Evolutionary conservation across 2,113 vertebrate species (phyloP).

Genomic region (Mobula birostris): DNA sequence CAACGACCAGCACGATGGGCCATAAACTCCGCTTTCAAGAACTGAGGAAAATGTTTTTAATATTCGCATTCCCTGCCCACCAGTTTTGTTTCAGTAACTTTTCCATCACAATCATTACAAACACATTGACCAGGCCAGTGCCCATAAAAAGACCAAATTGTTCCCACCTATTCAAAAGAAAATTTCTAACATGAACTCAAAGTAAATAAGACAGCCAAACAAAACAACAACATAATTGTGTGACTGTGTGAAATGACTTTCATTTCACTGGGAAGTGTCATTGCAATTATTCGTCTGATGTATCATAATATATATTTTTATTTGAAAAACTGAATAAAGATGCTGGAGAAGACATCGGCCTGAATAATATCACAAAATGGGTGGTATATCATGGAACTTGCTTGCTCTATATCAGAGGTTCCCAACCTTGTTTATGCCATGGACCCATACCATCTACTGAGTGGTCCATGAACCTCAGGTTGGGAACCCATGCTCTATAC

Average conservation of each 20-base stretch:
- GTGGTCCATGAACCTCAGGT: no score
- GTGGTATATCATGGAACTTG: no score
- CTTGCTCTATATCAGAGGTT: no score
- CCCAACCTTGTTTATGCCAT: no score
- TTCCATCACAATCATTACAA: background rate
- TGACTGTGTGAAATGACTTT: background rate
- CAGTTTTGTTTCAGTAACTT: background rate
- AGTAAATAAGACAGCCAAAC: background rate
- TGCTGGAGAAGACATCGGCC: background rate
- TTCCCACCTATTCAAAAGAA: background rate
- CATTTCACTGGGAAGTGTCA: background rate
- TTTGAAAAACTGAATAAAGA: background rate
- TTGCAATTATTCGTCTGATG: background rate
- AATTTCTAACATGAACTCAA: background rate
- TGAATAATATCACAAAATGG: no score
- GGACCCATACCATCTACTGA: no score
- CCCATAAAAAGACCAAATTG: background rate
- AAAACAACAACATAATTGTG: background rate
- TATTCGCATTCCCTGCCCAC: background rate
- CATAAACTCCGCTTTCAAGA: background rate
- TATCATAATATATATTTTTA: background rate
- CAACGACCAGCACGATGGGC: background rate
- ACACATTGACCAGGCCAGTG: background rate
- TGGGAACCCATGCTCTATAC: no score
- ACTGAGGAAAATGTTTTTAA: background rate